phyloP scores from a whole-genome alignment of 2,113 vertebrate genomes.

The Dasyprocta punctata region DNA sequence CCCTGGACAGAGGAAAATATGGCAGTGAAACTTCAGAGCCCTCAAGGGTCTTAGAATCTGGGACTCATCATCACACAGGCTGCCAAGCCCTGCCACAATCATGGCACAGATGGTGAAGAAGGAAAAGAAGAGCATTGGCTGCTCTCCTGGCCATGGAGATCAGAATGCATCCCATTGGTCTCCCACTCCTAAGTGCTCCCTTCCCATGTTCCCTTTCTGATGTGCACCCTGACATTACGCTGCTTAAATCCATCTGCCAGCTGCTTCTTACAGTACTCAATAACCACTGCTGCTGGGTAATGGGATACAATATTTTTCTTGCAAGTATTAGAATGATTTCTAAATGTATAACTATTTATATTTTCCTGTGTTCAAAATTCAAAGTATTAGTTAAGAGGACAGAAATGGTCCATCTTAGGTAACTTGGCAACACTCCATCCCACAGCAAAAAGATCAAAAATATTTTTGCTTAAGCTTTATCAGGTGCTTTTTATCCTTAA shows the following conservation, averaged over 20 bases:
- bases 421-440: background rate
- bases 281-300: background rate
- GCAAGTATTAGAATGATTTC: background rate
- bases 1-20: no score
- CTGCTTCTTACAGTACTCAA: background rate
- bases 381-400: background rate
- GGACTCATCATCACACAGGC: no score
- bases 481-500: background rate
- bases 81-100: background rate
- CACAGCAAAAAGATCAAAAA: background rate
- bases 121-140: background rate
- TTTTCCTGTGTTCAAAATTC: background rate
- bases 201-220: background rate
- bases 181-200: background rate
- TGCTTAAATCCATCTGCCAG: background rate
- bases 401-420: background rate
- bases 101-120: background rate
- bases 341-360: background rate
- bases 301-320: background rate
- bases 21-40: background rate
- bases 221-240: background rate
- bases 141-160: no score
- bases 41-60: background rate
- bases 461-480: background rate
- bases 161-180: background rate